Base-by-base conservation (phyloP, 2,888 invertebrate species). In the Folsomia candida region DNA sequence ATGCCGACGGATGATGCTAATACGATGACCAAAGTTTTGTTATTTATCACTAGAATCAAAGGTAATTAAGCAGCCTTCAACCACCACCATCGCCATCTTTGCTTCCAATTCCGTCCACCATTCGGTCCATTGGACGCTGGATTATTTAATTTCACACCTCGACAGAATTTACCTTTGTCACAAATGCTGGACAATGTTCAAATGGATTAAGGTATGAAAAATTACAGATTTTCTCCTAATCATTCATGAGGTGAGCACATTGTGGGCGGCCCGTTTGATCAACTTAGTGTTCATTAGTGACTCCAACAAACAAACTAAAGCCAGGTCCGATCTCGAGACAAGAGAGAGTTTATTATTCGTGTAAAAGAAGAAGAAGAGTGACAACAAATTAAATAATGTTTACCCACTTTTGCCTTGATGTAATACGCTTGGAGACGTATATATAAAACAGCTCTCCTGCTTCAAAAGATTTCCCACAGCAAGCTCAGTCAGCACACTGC, bases 1-100 rank as follows among this genome's bases (percentile, higher is more conserved):
- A 47, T 20, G 54, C 18, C 54, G 54, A 18, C 54, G 6, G 54
- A 6, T 20, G 20, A 20, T 54, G 20, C 47, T 54, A 54, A 54
- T 54, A n/a, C 20, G 18, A 4, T 14, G 54, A 22, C 54, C 20
- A 54, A 22, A 37, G 6, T 37, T 37, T 37, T 37, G 20, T 54
- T 51, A 51, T 54, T 65, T 65, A 65, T 65, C 27, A 47, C 54
- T n/a, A 6, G 65, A 28, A 65, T 65, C 65, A 65, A 65, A 65
- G 54, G 65, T 65, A 65, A 65, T 65, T 65, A 65, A 54, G 54
- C 37, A 14, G 14, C 37, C 4, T 14, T 37, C 37, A 9, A 4
- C 54, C 54, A 20, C 54, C 54, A 14, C 20, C 54, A 54, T 22
- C 54, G 54, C 11, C 54, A 54, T 4, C 37, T 37, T 37, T 54